Percentiles rank a stretch among this genome's conserved stretches.
These are phyloP conservation scores for Lasioglossum oenotherae DNA, from an alignment of 2,888 invertebrate species.

Conservation along the genomic window DNA sequence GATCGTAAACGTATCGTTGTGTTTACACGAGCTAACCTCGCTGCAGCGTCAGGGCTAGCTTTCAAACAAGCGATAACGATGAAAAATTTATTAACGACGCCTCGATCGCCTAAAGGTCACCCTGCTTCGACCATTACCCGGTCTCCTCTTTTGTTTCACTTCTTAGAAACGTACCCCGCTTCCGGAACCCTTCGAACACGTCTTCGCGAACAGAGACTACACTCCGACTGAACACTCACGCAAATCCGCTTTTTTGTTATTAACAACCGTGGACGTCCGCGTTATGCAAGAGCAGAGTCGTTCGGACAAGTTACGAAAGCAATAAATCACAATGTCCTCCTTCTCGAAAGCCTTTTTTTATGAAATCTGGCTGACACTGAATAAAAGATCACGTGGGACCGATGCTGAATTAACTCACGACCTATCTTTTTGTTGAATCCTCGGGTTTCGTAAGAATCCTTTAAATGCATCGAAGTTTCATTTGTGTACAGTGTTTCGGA, in stretches of 20 bases:
- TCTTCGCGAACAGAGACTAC: not conserved
- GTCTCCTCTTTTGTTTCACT: not conserved
- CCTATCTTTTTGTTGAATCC: not conserved
- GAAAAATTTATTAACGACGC: constrained; percentile 12
- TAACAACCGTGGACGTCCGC: not conserved
- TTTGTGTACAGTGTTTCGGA: no score
- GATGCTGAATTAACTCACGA: not conserved
- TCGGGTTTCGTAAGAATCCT: not conserved
- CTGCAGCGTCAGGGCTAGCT: not conserved
- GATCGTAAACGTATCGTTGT: not conserved
- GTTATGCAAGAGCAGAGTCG: not conserved
- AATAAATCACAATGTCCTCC: not conserved
- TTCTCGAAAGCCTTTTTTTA: not conserved
- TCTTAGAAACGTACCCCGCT: not conserved
- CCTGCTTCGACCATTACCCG: not conserved
- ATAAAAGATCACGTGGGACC: not conserved
- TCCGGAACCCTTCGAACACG: not conserved
- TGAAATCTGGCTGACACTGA: not conserved
- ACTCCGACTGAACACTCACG: not conserved
- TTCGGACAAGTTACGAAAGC: not conserved
- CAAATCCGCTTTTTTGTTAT: not conserved
- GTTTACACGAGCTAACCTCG: not conserved
- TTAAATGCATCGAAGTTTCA: not conserved
- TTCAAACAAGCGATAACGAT: constrained; percentile 9
- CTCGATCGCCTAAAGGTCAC: not conserved